Conservation (phyloP, 2,113 vertebrate genomes). For the Telmatochromis brachygnathus region DNA sequence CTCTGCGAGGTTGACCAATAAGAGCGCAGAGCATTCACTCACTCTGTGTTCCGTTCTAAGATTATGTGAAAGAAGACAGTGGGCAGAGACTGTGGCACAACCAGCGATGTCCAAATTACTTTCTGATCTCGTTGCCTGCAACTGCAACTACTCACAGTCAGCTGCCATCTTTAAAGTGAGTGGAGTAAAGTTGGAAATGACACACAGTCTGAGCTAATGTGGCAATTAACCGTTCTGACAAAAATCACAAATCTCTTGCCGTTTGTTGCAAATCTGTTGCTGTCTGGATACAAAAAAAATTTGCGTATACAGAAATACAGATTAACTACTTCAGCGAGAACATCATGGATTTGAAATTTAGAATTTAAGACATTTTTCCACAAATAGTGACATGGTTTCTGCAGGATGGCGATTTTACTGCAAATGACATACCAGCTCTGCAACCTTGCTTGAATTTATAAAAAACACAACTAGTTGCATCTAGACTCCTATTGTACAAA, state of each 20-base stretch:
- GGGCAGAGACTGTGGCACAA: not conserved
- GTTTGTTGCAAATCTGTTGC: not conserved
- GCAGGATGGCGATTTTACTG: not conserved
- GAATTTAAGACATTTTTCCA: not conserved
- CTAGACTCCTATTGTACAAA: not conserved
- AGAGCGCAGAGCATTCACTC: not conserved
- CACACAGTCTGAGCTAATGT: not conserved
- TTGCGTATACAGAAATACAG: not conserved
- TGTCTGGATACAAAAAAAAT: not conserved
- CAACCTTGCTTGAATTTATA: not conserved
- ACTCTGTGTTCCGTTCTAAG: not conserved
- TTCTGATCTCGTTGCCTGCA: too few relatives aligned
- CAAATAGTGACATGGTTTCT: not conserved
- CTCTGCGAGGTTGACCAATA: not conserved
- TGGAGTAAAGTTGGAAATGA: not conserved
- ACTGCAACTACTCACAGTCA: not conserved
- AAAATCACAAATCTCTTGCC: not conserved
- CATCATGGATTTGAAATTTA: not conserved
- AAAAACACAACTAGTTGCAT: not conserved
- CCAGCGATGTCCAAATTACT: rapidly evolving
- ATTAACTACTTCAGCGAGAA: not conserved
- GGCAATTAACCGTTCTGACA: not conserved
- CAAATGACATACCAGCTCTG: not conserved
- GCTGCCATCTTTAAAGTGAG: not conserved
- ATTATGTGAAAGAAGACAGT: not conserved